Evolutionary conservation across 2,797 vertebrate genomes (phyloP).

Genomic region (Crenuchus spilurus): DNA sequence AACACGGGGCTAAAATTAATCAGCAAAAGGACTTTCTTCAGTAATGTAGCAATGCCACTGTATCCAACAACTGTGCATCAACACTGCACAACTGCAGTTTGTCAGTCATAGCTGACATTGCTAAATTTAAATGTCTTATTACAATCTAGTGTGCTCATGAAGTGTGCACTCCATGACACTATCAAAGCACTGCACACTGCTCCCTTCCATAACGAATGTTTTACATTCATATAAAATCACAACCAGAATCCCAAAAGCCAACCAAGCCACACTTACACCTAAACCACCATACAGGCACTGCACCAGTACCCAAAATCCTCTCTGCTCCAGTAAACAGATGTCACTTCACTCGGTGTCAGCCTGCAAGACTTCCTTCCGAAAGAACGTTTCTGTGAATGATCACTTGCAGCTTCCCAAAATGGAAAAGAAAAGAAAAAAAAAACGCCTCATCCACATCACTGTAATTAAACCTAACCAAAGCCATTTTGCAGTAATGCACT

Average conservation of each 20-base stretch:
- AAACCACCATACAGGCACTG: slow-evolving; percentile 3
- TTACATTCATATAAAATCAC: slow-evolving; percentile 21
- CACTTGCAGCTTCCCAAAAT: not conserved
- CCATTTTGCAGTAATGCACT: slow-evolving; percentile 20
- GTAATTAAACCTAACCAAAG: slow-evolving; percentile 10
- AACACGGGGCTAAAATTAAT: not conserved
- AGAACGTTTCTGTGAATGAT: slow-evolving; percentile 15
- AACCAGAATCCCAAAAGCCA: slow-evolving; percentile 33
- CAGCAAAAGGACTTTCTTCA: slow-evolving; percentile 12
- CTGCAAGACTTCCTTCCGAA: slow-evolving; percentile 8
- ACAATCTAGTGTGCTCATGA: slow-evolving; percentile 13
- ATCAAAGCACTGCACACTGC: slow-evolving; percentile 26
- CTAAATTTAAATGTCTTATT: slow-evolving; percentile 20
- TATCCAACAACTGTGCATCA: slow-evolving; percentile 19
- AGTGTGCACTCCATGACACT: slow-evolving; percentile 24
- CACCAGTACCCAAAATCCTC: slow-evolving; percentile 22
- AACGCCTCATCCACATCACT: not conserved
- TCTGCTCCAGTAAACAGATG: slow-evolving; percentile 26
- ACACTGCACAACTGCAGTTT: not conserved
- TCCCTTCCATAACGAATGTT: slow-evolving; percentile 19
- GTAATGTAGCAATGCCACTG: slow-evolving; percentile 12
- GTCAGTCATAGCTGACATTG: not conserved
- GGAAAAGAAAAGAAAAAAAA: not conserved
- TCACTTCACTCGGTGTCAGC: slow-evolving; percentile 2
- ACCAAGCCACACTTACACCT: slow-evolving; percentile 17